These are phyloP conservation scores for Coreoperca whiteheadi DNA, from an alignment of 2,113 vertebrate species.

Conservation along the genomic window DNA sequence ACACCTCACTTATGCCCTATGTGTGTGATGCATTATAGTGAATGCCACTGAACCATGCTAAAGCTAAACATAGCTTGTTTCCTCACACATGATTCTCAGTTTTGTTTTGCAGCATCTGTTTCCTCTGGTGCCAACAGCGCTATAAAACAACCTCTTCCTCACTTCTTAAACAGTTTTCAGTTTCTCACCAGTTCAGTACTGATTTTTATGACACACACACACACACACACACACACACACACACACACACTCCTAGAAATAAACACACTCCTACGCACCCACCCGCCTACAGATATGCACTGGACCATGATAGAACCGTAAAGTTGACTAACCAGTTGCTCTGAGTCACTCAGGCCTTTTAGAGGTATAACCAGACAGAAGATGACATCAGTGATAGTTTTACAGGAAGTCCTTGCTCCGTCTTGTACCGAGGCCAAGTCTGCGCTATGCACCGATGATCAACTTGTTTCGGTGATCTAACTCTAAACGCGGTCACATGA, in stretches of 20 bases:
- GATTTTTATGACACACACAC: slow-evolving; percentile 52
- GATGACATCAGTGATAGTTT: slow-evolving; percentile 67
- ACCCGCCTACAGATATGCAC: slow-evolving; percentile 19
- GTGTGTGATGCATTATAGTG: slow-evolving; percentile 6
- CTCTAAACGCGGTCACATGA: slow-evolving; percentile 15
- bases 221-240: slow-evolving; percentile 6
- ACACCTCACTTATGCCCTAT: not conserved
- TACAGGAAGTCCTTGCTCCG: slow-evolving; percentile 62
- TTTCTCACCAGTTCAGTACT: slow-evolving; percentile 47
- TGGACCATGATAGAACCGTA: slow-evolving; percentile 2
- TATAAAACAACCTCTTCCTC: slow-evolving; percentile 68
- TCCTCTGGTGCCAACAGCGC: slow-evolving; percentile 65
- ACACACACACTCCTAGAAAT: slow-evolving; percentile 30
- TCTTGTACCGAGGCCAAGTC: slow-evolving; percentile 49
- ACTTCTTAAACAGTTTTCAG: slow-evolving; percentile 73
- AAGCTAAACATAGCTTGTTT: slow-evolving; percentile 58
- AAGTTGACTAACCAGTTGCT: slow-evolving; percentile 35
- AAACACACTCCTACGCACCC: slow-evolving; percentile 57
- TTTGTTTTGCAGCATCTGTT: slow-evolving; percentile 80
- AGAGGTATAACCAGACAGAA: slow-evolving; percentile 47
- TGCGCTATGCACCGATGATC: slow-evolving; percentile 14
- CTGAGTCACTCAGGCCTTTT: slow-evolving; percentile 56
- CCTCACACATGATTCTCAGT: slow-evolving; percentile 54
- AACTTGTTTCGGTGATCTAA: slow-evolving; percentile 22
- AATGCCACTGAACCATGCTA: slow-evolving; percentile 29